These are phyloP conservation scores for Nemurella pictetii DNA, from an alignment of 2,888 invertebrate species.

Conservation along the genomic window DNA sequence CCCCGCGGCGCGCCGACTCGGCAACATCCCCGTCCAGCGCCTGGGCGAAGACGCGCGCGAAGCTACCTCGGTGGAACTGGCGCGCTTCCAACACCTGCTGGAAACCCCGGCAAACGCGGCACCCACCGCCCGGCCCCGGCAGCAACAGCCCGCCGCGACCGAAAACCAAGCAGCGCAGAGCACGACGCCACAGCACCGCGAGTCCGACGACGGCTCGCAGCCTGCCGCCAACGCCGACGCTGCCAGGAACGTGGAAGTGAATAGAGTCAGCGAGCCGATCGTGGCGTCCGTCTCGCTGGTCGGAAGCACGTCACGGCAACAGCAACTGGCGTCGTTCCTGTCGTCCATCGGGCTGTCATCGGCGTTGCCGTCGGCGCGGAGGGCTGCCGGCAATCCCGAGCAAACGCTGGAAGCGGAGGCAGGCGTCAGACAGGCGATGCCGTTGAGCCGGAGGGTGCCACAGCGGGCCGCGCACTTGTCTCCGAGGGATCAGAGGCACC, in stretches of 20 bases:
- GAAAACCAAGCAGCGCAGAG: too few species aligned
- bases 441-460: background rate
- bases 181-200: too few species aligned
- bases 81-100: constrained; percentile 51
- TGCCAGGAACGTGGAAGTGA: background rate
- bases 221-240: background rate
- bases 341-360: constrained; percentile 35
- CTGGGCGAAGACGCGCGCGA: constrained; percentile 62
- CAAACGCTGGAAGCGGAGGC: background rate
- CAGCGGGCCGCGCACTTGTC: background rate
- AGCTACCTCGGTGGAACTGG: constrained; percentile 57
- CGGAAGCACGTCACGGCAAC: constrained; percentile 25
- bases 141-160: background rate
- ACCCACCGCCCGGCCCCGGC: background rate
- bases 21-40: constrained; percentile 61
- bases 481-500: constrained; percentile 23
- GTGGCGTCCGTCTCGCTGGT: constrained; percentile 33
- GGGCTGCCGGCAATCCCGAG: background rate
- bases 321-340: constrained; percentile 36
- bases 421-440: background rate
- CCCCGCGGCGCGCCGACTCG: constrained; percentile 44
- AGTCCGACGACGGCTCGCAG: too few species aligned
- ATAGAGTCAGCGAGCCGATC: constrained; percentile 8
- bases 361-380: background rate
- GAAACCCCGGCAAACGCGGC: constrained; percentile 45